Evolutionary conservation across 2,888 invertebrate species (phyloP), one percentile per base, ranked within the genome.

Genomic region (Calameuta pallipes): DNA sequence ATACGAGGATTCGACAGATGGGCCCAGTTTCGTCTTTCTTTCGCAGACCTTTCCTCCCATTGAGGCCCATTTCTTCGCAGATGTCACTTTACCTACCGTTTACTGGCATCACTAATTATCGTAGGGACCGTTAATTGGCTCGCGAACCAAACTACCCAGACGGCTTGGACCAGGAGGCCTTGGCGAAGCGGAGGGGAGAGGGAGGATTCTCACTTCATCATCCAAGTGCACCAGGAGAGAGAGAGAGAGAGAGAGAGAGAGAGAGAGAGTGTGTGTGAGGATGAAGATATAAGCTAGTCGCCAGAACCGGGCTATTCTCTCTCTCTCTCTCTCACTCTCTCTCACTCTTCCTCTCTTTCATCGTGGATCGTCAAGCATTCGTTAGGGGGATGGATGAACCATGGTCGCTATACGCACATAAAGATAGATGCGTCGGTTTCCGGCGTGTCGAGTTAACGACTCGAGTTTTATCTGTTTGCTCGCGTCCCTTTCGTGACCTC

Each of bases 391-490:
- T 56, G 56, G 56, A 56, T 56, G 56, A 56, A 56, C 56, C 56
- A 56, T 56, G 56, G 6, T 9, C 56, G 56, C 56, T 56, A 56
- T 56, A 23, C 56, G 56, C 56, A 56, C 88, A 90, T 89, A 90
- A 88, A 90, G 90, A 90, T 88, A 89, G 89, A 90, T 86, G 86
- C 85, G 83, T 85, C 85, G 85, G 88, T 89, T 90, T 90, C 90
- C 90, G 90, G 90, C 86, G 88, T 88, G 88, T 87, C 86, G 89
- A 90, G 88, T 90, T 90, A 90, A 90, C 89, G 88, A 90, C 89
- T 89, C 85, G 82, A 85, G 81, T 86, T 88, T 88, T 88, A 88
- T 89, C 85, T 85, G 86, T 87, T 85, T 83, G 84, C 75, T 78
- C 74, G 75, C 81, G 76, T 83, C 82, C 80, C 41, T 71, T 71